Evolutionary conservation across 2,113 vertebrate genomes (phyloP).

Genomic region (Beaufortia kweichowensis): DNA sequence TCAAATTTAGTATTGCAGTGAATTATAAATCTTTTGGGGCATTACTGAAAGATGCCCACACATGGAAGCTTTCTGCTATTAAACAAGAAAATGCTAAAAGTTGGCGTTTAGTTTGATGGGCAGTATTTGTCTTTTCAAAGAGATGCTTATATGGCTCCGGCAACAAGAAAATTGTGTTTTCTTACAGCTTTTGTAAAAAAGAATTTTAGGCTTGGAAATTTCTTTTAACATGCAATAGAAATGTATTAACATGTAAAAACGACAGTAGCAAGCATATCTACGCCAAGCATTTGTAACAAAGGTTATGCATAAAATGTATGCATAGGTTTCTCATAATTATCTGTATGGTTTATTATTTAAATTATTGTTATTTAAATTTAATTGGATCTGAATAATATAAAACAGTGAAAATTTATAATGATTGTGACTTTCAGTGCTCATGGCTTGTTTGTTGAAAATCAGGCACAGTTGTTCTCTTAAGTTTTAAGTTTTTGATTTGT

Average conservation of each 20-base stretch:
- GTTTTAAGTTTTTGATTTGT: constrained; percentile 3
- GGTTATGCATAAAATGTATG: background rate
- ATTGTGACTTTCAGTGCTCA: background rate
- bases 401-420: background rate
- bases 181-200: background rate
- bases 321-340: too few species aligned
- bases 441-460: constrained; percentile 32
- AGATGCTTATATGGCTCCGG: background rate
- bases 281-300: background rate
- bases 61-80: background rate
- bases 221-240: background rate
- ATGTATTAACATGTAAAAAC: background rate
- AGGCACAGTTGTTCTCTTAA: constrained; percentile 34
- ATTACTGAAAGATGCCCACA: constrained; percentile 21
- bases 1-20: background rate
- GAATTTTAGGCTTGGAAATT: background rate
- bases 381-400: too few species aligned
- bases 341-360: too few species aligned
- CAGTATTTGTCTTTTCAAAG: background rate
- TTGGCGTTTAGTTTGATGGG: constrained; percentile 1
- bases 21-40: background rate
- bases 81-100: background rate
- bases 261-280: background rate
- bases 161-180: constrained; percentile 6
- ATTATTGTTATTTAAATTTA: too few species aligned